A percentile compares a stretch with the other conserved stretches of the same genome.
Conservation (phyloP, 1,140 invertebrate species). For the Neodiprion pinetum region DNA sequence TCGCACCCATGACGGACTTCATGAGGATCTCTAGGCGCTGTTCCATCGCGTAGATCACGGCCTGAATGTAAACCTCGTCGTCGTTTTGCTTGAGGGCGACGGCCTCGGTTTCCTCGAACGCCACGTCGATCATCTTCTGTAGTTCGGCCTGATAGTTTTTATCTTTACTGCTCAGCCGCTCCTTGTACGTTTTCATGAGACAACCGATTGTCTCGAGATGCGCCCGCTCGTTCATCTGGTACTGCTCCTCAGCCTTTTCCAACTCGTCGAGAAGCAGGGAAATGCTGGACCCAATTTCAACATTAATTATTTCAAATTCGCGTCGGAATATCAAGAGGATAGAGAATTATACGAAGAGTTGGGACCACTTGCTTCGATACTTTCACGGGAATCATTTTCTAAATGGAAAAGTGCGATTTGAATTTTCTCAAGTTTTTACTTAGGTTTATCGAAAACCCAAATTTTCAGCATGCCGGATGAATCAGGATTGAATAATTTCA, state of each 20-base stretch:
- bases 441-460: no score
- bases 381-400: no score
- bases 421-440: no score
- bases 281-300: slow-evolving; percentile 34
- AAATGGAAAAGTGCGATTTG: no score
- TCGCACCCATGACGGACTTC: slow-evolving; percentile 31
- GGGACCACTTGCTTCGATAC: no score
- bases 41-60: slow-evolving; percentile 30
- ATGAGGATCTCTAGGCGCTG: slow-evolving; percentile 29
- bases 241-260: slow-evolving; percentile 40
- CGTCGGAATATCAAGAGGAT: no score
- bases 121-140: slow-evolving; percentile 21
- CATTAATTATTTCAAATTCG: background rate
- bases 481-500: no score
- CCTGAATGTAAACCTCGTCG: slow-evolving; percentile 33
- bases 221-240: slow-evolving; percentile 32
- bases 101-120: slow-evolving; percentile 10
- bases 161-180: slow-evolving; percentile 24
- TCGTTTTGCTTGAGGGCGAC: slow-evolving; percentile 30
- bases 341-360: no score
- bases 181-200: slow-evolving; percentile 35
- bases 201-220: slow-evolving; percentile 44
- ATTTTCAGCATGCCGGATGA: no score
- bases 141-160: slow-evolving; percentile 30
- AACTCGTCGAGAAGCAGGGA: slow-evolving; percentile 44